Percentiles rank a stretch among this genome's conserved stretches.
Evolutionary conservation across 2,113 vertebrate species (phyloP).

Genomic region (Dromaius novaehollandiae): DNA sequence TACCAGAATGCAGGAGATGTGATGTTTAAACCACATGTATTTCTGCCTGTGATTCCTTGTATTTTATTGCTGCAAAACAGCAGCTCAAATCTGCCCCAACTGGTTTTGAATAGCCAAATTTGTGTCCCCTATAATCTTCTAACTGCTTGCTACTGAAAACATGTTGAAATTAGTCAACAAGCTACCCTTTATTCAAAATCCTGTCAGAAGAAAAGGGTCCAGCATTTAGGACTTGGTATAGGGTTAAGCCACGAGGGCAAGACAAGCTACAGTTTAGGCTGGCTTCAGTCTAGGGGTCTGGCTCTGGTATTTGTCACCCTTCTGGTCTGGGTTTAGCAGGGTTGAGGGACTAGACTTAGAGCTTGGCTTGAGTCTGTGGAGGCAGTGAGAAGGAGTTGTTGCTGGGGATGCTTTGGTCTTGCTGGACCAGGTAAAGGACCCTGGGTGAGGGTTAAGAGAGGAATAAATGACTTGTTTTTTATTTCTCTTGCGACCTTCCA

Average conservation of each 20-base stretch:
- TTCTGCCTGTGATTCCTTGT: background rate
- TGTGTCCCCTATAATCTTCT: background rate
- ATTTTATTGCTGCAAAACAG: background rate
- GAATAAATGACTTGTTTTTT: background rate
- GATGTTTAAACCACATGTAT: background rate
- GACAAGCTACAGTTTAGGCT: background rate
- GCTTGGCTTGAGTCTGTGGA: background rate
- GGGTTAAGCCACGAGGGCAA: background rate
- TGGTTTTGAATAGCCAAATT: background rate
- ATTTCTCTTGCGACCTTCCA: background rate
- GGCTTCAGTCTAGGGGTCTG: background rate
- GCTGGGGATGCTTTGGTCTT: background rate
- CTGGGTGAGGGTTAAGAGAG: background rate
- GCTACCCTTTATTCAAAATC: background rate
- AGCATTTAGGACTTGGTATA: background rate
- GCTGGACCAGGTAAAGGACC: background rate
- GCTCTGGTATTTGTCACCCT: background rate
- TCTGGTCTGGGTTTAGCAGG: background rate
- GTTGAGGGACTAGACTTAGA: background rate
- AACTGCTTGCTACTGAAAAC: background rate
- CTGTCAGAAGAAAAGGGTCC: background rate
- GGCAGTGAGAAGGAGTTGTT: background rate
- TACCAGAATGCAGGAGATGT: background rate
- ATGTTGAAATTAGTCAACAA: background rate
- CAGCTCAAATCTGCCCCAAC: background rate